Evolutionary conservation across 1,140 invertebrate species (phyloP), one percentile per base, ranked within the genome.

Genomic region (Asobara japonica): DNA sequence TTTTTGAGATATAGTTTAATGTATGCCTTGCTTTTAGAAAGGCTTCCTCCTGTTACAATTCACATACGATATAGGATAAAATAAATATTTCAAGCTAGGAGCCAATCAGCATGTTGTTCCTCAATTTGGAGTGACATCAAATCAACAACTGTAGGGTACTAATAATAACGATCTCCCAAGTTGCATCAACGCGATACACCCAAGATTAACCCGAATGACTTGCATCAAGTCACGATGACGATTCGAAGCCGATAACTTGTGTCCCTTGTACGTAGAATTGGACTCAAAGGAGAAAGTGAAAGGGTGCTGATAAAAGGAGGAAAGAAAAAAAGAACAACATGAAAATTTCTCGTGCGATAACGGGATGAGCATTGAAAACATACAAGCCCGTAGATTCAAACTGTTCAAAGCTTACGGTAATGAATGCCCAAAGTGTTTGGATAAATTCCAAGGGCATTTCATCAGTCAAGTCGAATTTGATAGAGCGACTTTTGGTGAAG

Each of bases 161-260:
- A 56, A 56, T 56, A 56, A 56, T 56, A 56, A 56, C 51, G 51
- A 56, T 56, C 51, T 56, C 51, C 51, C 51, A 27, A 56, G 22
- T 27, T 56, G 51, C 51, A 56, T 25, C 22, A 20, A 56, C 5
- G 25, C 1, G 22, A 22, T 56, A 56, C 22, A 56, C 51, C 2
- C 51, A 22, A 72, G 70, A 72, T 72, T 72, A 72, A 72, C 62
- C 65, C 45, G 45, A 36, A 72, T 72, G 70, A 72, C 70, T 72
- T 72, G 70, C 70, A 60, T n/a, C 64, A 36, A 41, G 56, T 48
- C 45, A 72, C 70, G 48, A 72, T 29, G 64, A 72, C 51, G 51
- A 56, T 56, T 56, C 51, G 25, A 11, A 25, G 20, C 25, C 25
- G 22, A 56, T 56, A 56, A 56, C 18, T 56, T 56, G 51, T 56